phyloP scores from a whole-genome alignment of 53 echinoderm and acorn worm species.

The Astropecten irregularis region DNA sequence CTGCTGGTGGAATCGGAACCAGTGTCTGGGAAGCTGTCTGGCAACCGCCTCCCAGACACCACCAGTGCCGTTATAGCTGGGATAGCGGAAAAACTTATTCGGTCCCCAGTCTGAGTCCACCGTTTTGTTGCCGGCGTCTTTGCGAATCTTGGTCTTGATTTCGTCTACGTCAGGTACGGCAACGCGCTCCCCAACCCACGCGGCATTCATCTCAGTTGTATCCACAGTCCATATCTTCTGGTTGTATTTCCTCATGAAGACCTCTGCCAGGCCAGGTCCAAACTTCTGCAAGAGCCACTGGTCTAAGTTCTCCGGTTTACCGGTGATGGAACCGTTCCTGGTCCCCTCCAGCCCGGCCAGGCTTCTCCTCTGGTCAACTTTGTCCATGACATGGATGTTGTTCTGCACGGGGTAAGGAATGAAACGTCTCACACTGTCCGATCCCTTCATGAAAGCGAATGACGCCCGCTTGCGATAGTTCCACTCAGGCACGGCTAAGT shows the following conservation, averaged over 20 bases:
- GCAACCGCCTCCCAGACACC: conserved; percentile 46
- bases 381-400: too few relatives aligned
- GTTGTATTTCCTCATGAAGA: conserved; percentile 61
- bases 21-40: conserved; percentile 14
- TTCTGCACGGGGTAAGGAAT: conserved; percentile 49
- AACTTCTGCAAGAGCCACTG: conserved; percentile 43
- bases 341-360: conserved; percentile 13
- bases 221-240: conserved; percentile 32
- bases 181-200: conserved; percentile 32
- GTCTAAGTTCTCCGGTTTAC: conserved; percentile 29
- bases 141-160: conserved; percentile 26
- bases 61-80: conserved; percentile 47
- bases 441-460: conserved; percentile 48
- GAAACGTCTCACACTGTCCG: conserved; percentile 17
- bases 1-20: conserved; percentile 50
- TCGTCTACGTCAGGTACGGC: conserved; percentile 33
- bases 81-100: conserved; percentile 37
- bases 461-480: conserved; percentile 37
- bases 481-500: conserved; percentile 35
- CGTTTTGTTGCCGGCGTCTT: neutral
- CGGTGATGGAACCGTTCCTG: neutral
- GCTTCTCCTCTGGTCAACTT: conserved; percentile 15
- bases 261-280: conserved; percentile 5
- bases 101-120: conserved; percentile 43
- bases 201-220: conserved; percentile 23